Evolutionary conservation across 2,797 vertebrate species (phyloP), one percentile per base, ranked within the genome.

Genomic region (Momotus momota): DNA sequence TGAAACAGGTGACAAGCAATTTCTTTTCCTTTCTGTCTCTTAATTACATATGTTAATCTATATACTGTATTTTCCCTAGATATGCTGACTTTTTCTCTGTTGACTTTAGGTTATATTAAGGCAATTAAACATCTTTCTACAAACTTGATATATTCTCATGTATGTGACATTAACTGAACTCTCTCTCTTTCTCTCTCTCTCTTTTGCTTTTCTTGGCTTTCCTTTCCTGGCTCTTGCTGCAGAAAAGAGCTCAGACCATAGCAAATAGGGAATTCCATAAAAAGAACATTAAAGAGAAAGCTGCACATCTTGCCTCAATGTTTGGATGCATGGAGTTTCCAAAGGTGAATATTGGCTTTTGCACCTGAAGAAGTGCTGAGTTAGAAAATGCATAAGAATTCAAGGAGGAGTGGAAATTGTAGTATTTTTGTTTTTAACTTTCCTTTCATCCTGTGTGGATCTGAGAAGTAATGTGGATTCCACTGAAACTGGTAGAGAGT

Each of bases 221-320:
- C 23, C 14, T 86, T 92, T 22, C 35, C 26, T 89, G 84, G 46
- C 91, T 97, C 54, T 88, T 96, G 92, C 91, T 97, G 89, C 98
- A 99, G 99, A 99, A 98, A 97, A 99, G 98, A 98, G 98, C 98
- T 97, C 99, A 99, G 97, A 98, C 98, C 80, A 97, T 99, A 97
- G 98, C 99, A 88, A 98, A 98, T 98, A 99, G 99, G 98, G 99
- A 99, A 93, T 99, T 99, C 98, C 99, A 99, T 94, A 98, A 98
- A 98, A 99, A 99, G 98, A 99, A 98, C 96, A 98, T 99, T 97
- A 99, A 99, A 98, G 99, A 99, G 95, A 99, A 99, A 93, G 99
- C 98, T 1, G 98, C 99, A 94, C 99, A 99, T 96, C 98, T 99
- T 75, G 98, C 98, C 19, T 98, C 98, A 73, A 96, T 99, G 98